Base-by-base conservation (phyloP, 2,888 invertebrate genomes). In the Pristionchus fissidentatus region DNA sequence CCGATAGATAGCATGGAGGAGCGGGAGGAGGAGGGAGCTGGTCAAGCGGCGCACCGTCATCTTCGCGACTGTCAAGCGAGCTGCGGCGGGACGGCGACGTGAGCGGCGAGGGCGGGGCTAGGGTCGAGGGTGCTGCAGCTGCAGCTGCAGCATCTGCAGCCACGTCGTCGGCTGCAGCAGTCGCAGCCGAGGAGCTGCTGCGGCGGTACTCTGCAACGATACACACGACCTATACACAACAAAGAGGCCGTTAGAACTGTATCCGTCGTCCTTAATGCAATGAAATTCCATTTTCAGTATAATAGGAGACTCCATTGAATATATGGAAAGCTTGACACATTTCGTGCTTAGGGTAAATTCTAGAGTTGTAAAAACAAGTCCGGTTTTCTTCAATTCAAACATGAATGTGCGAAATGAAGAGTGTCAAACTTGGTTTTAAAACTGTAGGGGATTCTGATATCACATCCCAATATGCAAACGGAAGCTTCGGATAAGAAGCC, bases 81-180 rank as follows among this genome's bases (percentile, higher is more conserved):
- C 75, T 77, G 19, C 49, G 75, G 7, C 75, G 46, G 32, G 49
- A 49, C 19, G 75, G 75, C 22, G 75, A 77, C 15, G 75, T 49
- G 13, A 77, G 15, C 49, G 75, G 75, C 8, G 75, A 49, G 41
- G 57, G 75, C 29, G 60, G 60, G 60, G 60, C 49, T 57, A 57
- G 83, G 35, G 80, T 15, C 15, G 66, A 66, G 32, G 75, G 15
- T 26, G 73, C 22, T 8, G 57, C 22, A 83, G 83, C 13, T 4
- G 57, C 38, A 13, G n/a, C 83, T 15, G 55, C 70, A 8, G 29
- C 83, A 8, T 38, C 83, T 26, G 66, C 26, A 29, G 38, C 83
- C n/a, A 41, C 62, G 15, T 81, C 81, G 38, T 55, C 81, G 8
- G 41, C 62, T n/a, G 70, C 83, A 29, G 70, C 62, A 19, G 70